Evolutionary conservation across 2,888 invertebrate species (phyloP).

Genomic region (Imbricaverruca yamaguchii): DNA sequence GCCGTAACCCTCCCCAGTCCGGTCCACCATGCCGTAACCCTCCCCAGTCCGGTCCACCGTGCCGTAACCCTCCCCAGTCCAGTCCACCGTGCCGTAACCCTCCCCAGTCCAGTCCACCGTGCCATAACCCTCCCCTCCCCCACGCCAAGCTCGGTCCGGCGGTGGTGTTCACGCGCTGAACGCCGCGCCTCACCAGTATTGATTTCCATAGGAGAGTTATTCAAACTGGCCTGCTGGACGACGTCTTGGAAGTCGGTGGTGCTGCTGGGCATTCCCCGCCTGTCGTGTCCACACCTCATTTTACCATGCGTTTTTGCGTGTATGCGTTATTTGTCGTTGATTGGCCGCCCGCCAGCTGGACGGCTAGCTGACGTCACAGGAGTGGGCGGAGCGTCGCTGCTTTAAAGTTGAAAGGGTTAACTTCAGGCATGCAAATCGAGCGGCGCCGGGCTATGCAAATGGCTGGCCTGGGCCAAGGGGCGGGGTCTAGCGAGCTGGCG

Average conservation of each 20-base stretch:
- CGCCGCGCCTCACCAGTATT: background rate
- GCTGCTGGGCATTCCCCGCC: background rate
- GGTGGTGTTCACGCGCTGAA: too few relatives aligned
- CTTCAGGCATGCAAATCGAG: conserved; percentile 18
- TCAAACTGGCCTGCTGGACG: background rate
- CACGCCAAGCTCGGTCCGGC: too few relatives aligned
- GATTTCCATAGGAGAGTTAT: conserved; percentile 21
- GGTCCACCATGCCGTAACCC: too few relatives aligned
- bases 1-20: background rate
- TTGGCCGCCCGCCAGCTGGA: background rate
- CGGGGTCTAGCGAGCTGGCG: background rate
- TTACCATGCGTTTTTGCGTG: conserved; percentile 17
- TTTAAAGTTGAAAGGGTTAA: conserved; percentile 21
- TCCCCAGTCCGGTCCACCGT: too few relatives aligned
- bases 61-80: too few relatives aligned
- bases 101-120: too few relatives aligned
- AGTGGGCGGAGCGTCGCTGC: background rate
- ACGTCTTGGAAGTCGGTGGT: background rate
- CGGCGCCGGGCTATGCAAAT: background rate
- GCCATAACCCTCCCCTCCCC: too few relatives aligned
- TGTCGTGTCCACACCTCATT: background rate
- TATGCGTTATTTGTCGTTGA: background rate
- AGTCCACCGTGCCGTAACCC: too few relatives aligned
- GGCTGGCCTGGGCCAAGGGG: conserved; percentile 1
- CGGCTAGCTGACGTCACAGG: background rate